A percentile compares a stretch with the other conserved stretches of the same genome.
Evolutionary conservation across 2,797 vertebrate species (phyloP).

Genomic region (Pteronotus mesoamericanus): DNA sequence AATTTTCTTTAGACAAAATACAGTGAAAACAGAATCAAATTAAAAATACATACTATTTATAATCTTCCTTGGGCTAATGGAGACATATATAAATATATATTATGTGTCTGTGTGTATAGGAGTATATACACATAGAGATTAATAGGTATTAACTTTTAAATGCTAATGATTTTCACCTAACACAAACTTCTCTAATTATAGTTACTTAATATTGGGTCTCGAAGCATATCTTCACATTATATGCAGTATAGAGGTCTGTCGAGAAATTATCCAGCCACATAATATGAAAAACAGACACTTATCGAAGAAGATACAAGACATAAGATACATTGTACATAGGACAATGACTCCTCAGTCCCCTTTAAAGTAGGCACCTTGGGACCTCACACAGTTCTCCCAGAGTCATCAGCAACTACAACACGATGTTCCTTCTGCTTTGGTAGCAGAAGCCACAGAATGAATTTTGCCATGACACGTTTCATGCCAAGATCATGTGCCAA

Average conservation of each 20-base stretch:
- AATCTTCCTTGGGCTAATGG: not conserved
- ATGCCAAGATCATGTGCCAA: not conserved
- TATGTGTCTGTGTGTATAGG: not conserved
- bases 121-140: not conserved
- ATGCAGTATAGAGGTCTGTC: not conserved
- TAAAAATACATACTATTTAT: not conserved
- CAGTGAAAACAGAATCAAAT: not conserved
- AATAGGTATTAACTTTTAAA: not conserved
- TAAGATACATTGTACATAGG: not conserved
- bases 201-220: not conserved
- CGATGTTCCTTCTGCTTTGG: too few species aligned
- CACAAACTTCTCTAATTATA: constrained; percentile 19
- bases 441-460: not conserved
- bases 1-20: not conserved
- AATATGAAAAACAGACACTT: not conserved
- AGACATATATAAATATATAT: not conserved
- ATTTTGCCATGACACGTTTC: not conserved
- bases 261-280: not conserved
- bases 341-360: not conserved
- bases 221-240: not conserved
- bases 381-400: not conserved
- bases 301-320: not conserved
- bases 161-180: not conserved
- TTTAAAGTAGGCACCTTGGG: not conserved
- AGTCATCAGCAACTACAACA: not conserved